Conservation (phyloP, 2,797 vertebrate species). For the Lycodopsis pacificus region DNA sequence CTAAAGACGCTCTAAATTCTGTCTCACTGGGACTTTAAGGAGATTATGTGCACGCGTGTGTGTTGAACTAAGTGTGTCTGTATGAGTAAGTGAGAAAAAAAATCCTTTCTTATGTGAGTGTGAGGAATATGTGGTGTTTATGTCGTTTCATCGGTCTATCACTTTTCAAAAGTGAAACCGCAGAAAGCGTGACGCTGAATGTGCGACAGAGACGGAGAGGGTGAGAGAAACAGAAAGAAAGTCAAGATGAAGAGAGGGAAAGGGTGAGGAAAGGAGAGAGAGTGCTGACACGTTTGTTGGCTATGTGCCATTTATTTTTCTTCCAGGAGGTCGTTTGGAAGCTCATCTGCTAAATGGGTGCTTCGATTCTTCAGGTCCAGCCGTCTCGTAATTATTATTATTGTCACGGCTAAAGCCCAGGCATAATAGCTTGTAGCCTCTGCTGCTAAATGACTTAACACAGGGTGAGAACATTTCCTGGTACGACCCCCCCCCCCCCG, state of each 20-base stretch:
- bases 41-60: neutral
- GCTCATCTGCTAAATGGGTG: constrained; percentile 77
- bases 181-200: constrained; percentile 44
- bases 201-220: constrained; percentile 30
- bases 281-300: constrained; percentile 64
- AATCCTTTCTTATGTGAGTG: constrained; percentile 16
- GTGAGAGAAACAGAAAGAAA: constrained; percentile 38
- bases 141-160: constrained; percentile 40
- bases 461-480: constrained; percentile 65
- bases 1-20: neutral
- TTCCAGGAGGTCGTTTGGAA: constrained; percentile 63
- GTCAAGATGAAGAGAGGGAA: neutral
- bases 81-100: constrained; percentile 5
- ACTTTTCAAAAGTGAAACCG: constrained; percentile 49
- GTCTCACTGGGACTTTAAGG: neutral
- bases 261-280: neutral
- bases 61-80: neutral
- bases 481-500: constrained; percentile 27
- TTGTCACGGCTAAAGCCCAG: constrained; percentile 71
- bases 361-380: constrained; percentile 65
- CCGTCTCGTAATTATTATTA: constrained; percentile 76
- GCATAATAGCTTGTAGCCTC: constrained; percentile 72
- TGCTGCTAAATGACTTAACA: constrained; percentile 71
- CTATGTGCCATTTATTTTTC: constrained; percentile 58
- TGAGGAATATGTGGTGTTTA: constrained; percentile 20